Percentiles rank a stretch among this genome's conserved stretches.
Evolutionary conservation across 2,888 invertebrate species (phyloP).

Genomic region (Rhimphoctona megacephalus): DNA sequence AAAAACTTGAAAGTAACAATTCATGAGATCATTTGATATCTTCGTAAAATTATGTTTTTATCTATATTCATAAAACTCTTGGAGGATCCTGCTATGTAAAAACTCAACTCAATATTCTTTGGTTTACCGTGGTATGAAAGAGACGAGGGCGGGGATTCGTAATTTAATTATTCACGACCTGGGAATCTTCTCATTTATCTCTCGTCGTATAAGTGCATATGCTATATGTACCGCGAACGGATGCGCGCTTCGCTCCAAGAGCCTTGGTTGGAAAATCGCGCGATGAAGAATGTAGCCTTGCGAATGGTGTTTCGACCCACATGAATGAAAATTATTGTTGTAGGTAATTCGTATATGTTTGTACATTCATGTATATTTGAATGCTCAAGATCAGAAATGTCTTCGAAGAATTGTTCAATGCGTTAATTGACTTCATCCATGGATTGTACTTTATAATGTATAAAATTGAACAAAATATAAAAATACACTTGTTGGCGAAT

Average conservation of each 20-base stretch:
- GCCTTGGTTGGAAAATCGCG: conserved; percentile 65
- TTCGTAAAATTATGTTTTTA: neutral
- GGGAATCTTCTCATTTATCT: conserved; percentile 67
- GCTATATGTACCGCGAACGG: conserved; percentile 53
- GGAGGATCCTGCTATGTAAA: conserved; percentile 5
- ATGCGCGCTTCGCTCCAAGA: conserved; percentile 67
- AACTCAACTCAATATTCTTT: conserved; percentile 59
- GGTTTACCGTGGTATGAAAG: conserved; percentile 15
- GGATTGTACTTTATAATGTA: neutral
- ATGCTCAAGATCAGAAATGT: conserved; percentile 48
- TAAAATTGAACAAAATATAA: neutral
- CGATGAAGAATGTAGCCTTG: conserved; percentile 54
- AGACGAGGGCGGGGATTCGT: conserved; percentile 21
- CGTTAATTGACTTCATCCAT: conserved; percentile 25
- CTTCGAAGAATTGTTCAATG: conserved; percentile 57
- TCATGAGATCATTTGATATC: conserved; percentile 10
- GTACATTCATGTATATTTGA: neutral
- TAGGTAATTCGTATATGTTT: conserved; percentile 33
- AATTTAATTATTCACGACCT: conserved; percentile 66
- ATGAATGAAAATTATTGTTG: conserved; percentile 68
- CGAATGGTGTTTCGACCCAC: conserved; percentile 66
- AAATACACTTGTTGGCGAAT: neutral
- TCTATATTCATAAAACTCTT: conserved; percentile 21
- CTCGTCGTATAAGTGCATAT: conserved; percentile 41
- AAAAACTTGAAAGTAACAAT: conserved; percentile 20